Conservation (phyloP, 2,888 invertebrate species). For the Copidosoma aretas region DNA sequence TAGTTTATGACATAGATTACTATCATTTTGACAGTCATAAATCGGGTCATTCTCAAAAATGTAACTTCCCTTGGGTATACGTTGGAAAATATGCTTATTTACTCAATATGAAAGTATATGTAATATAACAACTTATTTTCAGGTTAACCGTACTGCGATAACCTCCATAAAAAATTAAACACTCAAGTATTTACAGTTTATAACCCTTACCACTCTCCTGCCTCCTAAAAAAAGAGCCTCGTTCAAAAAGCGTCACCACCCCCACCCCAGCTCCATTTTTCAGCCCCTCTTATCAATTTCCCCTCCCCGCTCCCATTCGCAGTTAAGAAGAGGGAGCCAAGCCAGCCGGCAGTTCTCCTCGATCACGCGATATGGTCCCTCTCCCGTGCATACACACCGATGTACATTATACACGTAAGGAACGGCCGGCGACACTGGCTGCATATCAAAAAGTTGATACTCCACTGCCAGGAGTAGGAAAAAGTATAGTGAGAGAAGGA, state of each 20-base stretch:
- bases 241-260: not conserved
- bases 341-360: not conserved
- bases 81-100: too few relatives aligned
- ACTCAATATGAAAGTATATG: too few relatives aligned
- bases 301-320: not conserved
- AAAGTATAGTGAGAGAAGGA: too few relatives aligned
- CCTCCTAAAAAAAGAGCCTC: not conserved
- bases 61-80: too few relatives aligned
- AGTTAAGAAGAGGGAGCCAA: not conserved
- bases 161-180: too few relatives aligned
- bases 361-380: not conserved
- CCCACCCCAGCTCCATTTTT: too few relatives aligned
- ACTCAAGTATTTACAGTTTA: too few relatives aligned
- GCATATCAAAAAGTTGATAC: conserved; percentile 28
- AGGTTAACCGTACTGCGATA: too few relatives aligned
- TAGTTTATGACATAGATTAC: too few relatives aligned
- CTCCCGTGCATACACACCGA: not conserved
- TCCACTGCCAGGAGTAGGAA: not conserved
- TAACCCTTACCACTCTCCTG: not conserved
- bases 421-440: conserved; percentile 11
- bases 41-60: too few relatives aligned
- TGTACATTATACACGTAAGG: not conserved
- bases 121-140: too few relatives aligned
- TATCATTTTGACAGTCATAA: too few relatives aligned
- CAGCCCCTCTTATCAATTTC: conserved; percentile 24